A percentile compares a stretch with the other conserved stretches of the same genome.
Conservation (phyloP, 2,888 invertebrate genomes). For the Torymus aiolomorphi region DNA sequence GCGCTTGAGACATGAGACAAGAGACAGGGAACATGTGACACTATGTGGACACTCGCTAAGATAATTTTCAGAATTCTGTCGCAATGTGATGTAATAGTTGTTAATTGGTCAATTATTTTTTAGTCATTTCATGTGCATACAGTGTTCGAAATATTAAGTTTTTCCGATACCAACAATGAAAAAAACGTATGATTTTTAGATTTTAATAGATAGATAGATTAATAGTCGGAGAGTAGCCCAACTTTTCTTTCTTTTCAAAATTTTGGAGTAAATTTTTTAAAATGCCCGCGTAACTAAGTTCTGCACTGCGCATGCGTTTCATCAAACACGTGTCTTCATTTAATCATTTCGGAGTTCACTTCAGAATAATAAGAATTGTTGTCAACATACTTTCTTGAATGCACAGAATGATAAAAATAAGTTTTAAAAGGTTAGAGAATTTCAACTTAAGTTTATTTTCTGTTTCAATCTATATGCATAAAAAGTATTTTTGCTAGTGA, state of each 20-base stretch:
- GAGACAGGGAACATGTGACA: no score
- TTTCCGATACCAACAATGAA: no score
- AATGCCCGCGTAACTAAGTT: background rate
- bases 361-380: background rate
- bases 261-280: no score
- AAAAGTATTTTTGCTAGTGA: no score
- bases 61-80: no score
- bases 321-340: slow-evolving; percentile 3
- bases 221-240: background rate
- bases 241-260: background rate
- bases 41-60: no score
- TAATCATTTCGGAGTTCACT: slow-evolving; percentile 8
- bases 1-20: no score
- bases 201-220: background rate
- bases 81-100: no score
- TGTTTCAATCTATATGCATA: no score
- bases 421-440: slow-evolving; percentile 1
- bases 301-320: background rate
- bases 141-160: no score
- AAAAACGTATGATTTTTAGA: background rate
- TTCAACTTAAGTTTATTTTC: background rate
- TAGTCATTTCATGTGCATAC: no score
- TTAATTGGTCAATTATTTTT: no score
- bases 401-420: background rate
- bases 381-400: background rate